phyloP scores from a whole-genome alignment of 2,888 invertebrate genomes.

The Elegia similella region DNA sequence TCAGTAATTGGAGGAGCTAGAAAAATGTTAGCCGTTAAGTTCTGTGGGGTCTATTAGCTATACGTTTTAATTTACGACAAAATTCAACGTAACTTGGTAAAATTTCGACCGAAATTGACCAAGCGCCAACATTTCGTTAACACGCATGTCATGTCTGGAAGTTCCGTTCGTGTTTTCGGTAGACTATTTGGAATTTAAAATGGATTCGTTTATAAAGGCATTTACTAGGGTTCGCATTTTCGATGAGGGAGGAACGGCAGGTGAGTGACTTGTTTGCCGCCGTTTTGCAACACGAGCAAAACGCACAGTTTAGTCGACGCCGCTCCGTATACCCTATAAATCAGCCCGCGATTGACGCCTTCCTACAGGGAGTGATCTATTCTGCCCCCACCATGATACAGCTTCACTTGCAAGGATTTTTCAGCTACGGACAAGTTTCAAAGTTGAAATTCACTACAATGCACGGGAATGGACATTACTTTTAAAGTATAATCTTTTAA shows the following conservation, averaged over 20 bases:
- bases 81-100: slow-evolving; percentile 50
- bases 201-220: slow-evolving; percentile 76
- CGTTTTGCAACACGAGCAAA: slow-evolving; percentile 69
- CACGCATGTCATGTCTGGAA: slow-evolving; percentile 76
- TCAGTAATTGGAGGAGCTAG: slow-evolving; percentile 44
- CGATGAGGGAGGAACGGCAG: slow-evolving; percentile 72
- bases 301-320: slow-evolving; percentile 73
- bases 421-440: slow-evolving; percentile 49
- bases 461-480: slow-evolving; percentile 28
- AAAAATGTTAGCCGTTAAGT: slow-evolving; percentile 30
- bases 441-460: slow-evolving; percentile 43
- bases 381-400: slow-evolving; percentile 70
- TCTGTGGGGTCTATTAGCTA: slow-evolving; percentile 35
- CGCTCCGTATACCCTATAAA: slow-evolving; percentile 71
- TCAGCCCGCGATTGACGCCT: slow-evolving; percentile 78
- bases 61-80: slow-evolving; percentile 52
- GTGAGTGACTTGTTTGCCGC: slow-evolving; percentile 81
- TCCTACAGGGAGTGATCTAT: slow-evolving; percentile 81
- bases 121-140: slow-evolving; percentile 69
- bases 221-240: slow-evolving; percentile 74
- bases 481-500: slow-evolving; percentile 27
- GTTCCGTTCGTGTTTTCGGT: slow-evolving; percentile 71
- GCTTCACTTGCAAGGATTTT: slow-evolving; percentile 71
- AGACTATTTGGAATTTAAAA: slow-evolving; percentile 75
- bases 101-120: slow-evolving; percentile 64